Evolutionary conservation across 2,888 invertebrate genomes (phyloP).

Genomic region (Drosophila gaucha): DNA sequence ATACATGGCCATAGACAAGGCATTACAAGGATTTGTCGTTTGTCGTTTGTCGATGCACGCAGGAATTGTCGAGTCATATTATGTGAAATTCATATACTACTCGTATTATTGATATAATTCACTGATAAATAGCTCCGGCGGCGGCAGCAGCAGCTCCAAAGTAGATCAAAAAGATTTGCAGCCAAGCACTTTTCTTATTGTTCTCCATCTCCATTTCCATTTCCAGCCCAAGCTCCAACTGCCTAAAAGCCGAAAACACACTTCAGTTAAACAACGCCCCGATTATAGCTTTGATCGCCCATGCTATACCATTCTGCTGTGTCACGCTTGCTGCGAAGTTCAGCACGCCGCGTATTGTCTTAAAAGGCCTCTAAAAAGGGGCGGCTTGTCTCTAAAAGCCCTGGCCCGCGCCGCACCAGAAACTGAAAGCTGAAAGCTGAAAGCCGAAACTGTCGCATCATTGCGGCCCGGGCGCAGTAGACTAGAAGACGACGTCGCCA

Average conservation of each 20-base stretch:
- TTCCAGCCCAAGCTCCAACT: neutral
- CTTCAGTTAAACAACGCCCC: conserved; percentile 51
- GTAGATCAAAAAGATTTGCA: conserved; percentile 76
- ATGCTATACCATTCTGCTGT: conserved; percentile 40
- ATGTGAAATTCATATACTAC: conserved; percentile 66
- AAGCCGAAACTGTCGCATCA: conserved; percentile 68
- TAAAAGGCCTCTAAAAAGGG: conserved; percentile 64
- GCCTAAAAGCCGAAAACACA: conserved; percentile 53
- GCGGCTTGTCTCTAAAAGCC: conserved; percentile 63
- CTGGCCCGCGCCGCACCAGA: conserved; percentile 39
- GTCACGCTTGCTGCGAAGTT: conserved; percentile 78
- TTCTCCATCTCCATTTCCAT: conserved; percentile 2
- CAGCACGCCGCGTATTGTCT: conserved; percentile 70
- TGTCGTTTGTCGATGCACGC: neutral
- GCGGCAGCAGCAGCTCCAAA: conserved; percentile 55
- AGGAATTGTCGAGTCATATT: conserved; percentile 59
- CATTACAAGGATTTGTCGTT: conserved; percentile 74
- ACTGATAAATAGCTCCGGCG: conserved; percentile 65
- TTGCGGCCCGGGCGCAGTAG: conserved; percentile 64
- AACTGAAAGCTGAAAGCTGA: conserved; percentile 33
- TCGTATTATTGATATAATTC: conserved; percentile 69
- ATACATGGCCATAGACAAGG: conserved; percentile 80
- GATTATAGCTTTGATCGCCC: conserved; percentile 16
- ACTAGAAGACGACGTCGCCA: conserved; percentile 72
- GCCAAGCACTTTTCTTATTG: conserved; percentile 55